These are phyloP conservation scores for Mamestra configurata DNA, from an alignment of 1,140 invertebrate genomes.

Conservation along the genomic window DNA sequence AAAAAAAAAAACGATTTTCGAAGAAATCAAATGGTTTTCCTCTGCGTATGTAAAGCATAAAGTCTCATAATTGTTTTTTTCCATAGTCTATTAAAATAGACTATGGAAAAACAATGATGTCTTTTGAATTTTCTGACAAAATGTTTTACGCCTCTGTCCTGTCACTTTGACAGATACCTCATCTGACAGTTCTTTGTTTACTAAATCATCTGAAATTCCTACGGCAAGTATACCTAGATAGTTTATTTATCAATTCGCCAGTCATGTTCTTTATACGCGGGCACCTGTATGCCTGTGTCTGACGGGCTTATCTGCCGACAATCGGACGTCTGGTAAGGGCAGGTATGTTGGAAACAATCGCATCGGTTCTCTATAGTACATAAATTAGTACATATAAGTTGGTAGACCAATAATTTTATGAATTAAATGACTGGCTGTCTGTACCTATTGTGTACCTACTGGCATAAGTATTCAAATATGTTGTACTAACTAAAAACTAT, in stretches of 20 bases:
- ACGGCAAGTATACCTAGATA: neutral
- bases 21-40: no score
- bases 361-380: neutral
- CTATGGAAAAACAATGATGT: no score
- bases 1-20: no score
- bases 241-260: constrained; percentile 17
- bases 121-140: no score
- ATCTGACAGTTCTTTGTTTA: neutral
- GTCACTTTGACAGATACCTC: no score
- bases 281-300: neutral
- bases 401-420: constrained; percentile 15
- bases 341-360: constrained; percentile 22
- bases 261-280: neutral
- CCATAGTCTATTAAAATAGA: no score
- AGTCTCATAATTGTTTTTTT: no score
- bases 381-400: constrained; percentile 1
- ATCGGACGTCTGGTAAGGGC: constrained; percentile 19
- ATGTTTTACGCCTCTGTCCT: no score
- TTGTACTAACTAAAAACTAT: no score
- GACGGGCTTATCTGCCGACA: constrained; percentile 33
- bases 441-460: neutral
- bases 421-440: constrained; percentile 18
- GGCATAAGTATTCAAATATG: no score
- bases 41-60: no score
- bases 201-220: neutral